Base-by-base conservation (phyloP, 1,140 invertebrate genomes). In the Oscheius sp. region DNA sequence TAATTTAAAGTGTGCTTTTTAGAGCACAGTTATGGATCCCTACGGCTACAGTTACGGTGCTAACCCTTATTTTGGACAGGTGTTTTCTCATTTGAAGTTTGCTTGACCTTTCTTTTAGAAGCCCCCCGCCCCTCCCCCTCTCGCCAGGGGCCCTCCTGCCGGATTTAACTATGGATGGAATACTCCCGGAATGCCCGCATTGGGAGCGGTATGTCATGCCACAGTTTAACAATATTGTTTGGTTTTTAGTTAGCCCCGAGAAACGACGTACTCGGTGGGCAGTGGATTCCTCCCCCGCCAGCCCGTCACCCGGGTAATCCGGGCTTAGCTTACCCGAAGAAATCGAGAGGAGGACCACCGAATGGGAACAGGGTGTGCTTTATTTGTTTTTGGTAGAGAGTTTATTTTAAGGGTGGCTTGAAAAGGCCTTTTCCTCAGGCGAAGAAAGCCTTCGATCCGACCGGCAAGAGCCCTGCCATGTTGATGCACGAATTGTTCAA, bases 391-490 rank as follows among this genome's bases (percentile, higher is more conserved):
- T 42, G 10, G 10, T 10, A n/a, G 10, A n/a, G n/a, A 42, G 15
- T 55, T 26, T 4, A 7, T 15, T 23, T 23, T 55, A 15, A 13
- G 28, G 23, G 23, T 7, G 28, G 49, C 7, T 7, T 55, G 15
- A 4, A 13, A 55, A 26, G 38, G 38, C 49, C 4, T 26, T 23
- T 20, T 23, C 23, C 15, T 4, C 49, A 7, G 49, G 49, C n/a
- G 3, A 49, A 23, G 2, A 68, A 68, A 26, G 35, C 52, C 15
- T 59, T 61, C 18, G 67, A 68, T 7, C 23, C 67, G 1, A 42
- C 67, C 34, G 67, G 67, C 28, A 68, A 68, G 52, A 68, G 32
- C 2, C 67, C 67, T 13, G 67, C 67, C 18, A 68, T 68, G 67
- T 2, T 68, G 15, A 49, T 68, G 26, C 67, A 68, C 28, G 67